Percentiles rank a stretch among this genome's conserved stretches.
Conservation (phyloP, 2,888 invertebrate genomes). For the Polia nebulosa region DNA sequence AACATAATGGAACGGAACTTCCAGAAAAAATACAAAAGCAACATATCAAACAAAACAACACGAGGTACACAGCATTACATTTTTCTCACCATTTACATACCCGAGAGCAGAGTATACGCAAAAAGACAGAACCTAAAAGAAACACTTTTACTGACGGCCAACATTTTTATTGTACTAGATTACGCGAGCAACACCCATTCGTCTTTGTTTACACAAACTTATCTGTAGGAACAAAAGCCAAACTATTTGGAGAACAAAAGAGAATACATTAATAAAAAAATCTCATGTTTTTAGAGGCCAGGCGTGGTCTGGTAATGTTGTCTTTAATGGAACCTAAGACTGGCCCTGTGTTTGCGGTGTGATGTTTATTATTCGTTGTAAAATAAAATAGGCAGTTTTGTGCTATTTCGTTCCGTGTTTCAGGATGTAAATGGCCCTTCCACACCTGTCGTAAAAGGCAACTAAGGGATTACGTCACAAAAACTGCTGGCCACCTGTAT, state of each 20-base stretch:
- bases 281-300: conserved; percentile 48
- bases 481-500: neutral
- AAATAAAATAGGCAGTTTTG: conserved; percentile 10
- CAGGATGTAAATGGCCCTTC: conserved; percentile 17
- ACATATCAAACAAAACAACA: conserved; percentile 48
- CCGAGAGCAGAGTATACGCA: conserved; percentile 17
- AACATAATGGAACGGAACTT: neutral
- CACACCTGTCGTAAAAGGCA: conserved; percentile 25
- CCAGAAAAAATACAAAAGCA: conserved; percentile 14
- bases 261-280: conserved; percentile 67
- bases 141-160: conserved; percentile 45
- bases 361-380: conserved; percentile 38
- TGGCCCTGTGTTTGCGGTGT: conserved; percentile 30
- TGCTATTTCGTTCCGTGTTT: conserved; percentile 4
- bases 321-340: conserved; percentile 53
- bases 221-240: conserved; percentile 64
- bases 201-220: conserved; percentile 62
- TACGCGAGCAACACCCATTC: conserved; percentile 51
- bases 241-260: conserved; percentile 67
- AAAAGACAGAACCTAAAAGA: conserved; percentile 42
- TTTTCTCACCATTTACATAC: conserved; percentile 49
- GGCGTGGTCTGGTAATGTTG: conserved; percentile 46
- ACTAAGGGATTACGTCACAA: conserved; percentile 14
- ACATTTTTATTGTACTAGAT: conserved; percentile 63
- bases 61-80: conserved; percentile 23